Conservation (phyloP, 2,113 vertebrate genomes). For the Tonatia bakeri region DNA sequence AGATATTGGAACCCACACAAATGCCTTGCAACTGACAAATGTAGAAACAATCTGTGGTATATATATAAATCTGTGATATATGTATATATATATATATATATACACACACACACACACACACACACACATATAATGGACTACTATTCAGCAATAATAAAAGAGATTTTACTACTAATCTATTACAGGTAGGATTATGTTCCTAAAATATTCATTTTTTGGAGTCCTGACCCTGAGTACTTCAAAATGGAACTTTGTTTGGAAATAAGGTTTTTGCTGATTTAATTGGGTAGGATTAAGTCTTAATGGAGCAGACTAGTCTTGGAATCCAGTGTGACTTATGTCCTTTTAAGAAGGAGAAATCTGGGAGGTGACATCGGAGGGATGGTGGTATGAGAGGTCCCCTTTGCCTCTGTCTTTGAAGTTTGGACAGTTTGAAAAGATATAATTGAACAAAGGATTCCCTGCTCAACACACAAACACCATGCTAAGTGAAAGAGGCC, state of each 20-base stretch:
- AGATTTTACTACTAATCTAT: neutral
- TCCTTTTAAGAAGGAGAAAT: neutral
- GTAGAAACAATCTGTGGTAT: neutral
- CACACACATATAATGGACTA: too few relatives aligned
- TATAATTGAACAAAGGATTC: neutral
- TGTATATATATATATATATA: neutral
- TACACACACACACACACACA: too few relatives aligned
- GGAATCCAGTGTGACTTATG: neutral
- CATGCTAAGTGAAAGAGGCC: too few relatives aligned
- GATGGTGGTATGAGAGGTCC: neutral
- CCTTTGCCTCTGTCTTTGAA: neutral
- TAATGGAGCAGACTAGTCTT: neutral
- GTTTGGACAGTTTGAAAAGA: neutral
- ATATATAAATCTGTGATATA: too few relatives aligned
- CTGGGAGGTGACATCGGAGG: neutral
- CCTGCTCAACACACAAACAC: too few relatives aligned
- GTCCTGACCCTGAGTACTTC: neutral
- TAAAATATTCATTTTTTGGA: neutral
- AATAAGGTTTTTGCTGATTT: neutral
- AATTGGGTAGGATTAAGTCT: neutral
- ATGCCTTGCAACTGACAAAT: neutral
- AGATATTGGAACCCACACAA: neutral
- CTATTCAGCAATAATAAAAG: neutral
- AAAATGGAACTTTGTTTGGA: neutral
- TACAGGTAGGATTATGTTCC: neutral